Base-by-base conservation (phyloP, 2,797 vertebrate species). In the Onychomys arenicola region DNA sequence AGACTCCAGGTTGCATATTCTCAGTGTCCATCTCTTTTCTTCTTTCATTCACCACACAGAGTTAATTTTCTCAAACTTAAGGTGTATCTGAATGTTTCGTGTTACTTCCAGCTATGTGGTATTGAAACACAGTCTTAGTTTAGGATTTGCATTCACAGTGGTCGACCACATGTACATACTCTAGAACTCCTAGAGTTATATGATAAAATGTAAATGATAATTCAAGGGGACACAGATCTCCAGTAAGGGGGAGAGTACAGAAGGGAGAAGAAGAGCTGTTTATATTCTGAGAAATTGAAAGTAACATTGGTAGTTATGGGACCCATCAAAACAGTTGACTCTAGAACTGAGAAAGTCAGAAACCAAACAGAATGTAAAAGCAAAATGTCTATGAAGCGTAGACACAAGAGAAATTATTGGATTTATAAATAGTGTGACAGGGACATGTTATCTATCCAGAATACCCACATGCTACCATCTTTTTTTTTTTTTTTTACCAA, bases 11-110 rank as follows among this genome's bases (percentile, higher is more conserved):
- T 1, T 14, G 21, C 1, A 23, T n/a, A n/a, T 67, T 55, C 75
- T 11, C 17, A 84, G 19, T 49, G 12, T 23, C 4, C 7, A 1
- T 32, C 2, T 11, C 1, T 83, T 43, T 1, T 9, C 5, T 23
- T 19, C 14, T 25, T 37, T 37, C 34, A 27, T 84, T 83, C 49
- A 7, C 9, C 27, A 29, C 1, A 52, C 34, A 84, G 46, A 40
- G 16, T 61, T 61, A 61, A 61, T 17, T 61, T 83, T 61, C 59
- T 57, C 25, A 17, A 40, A 29, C 25, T 83, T 83, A 37, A 40
- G n/a, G n/a, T 82, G 8, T 13, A 40, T 82, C 40, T 27, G 25
- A 43, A 25, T 83, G 37, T 43, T 81, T 81, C 55, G 37, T 59
- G 34, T 7, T 37, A 59, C 57, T 57, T n/a, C 23, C 12, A 40